phyloP scores from a whole-genome alignment of 2,797 vertebrate species.

The Neosilurus hyrtlii region DNA sequence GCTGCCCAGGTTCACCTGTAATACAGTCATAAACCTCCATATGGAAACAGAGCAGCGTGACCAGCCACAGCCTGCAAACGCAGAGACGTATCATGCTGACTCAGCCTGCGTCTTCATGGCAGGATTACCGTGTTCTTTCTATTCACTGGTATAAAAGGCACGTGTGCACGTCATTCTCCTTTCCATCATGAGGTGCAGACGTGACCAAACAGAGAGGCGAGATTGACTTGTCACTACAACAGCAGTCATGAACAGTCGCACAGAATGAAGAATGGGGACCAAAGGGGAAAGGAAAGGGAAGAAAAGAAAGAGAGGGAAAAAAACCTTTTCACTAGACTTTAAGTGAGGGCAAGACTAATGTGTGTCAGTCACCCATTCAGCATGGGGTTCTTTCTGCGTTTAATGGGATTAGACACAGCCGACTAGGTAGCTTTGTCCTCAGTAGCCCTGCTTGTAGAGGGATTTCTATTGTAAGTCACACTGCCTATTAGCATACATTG shows the following conservation, averaged over 20 bases:
- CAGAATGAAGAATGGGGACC: background rate
- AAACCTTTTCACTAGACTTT: background rate
- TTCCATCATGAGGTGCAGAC: background rate
- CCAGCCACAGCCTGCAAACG: background rate
- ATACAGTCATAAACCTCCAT: background rate
- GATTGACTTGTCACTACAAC: background rate
- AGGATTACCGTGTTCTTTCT: background rate
- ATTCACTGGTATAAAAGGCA: background rate
- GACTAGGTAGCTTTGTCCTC: constrained; percentile 42
- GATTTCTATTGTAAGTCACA: constrained; percentile 46
- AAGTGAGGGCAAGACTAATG: constrained; percentile 7
- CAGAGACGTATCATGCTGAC: background rate
- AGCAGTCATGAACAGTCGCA: constrained; percentile 58
- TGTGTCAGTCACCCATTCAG: constrained; percentile 5
- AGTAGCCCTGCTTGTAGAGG: constrained; percentile 19
- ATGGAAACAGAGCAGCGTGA: constrained; percentile 10
- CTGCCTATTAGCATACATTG: constrained; percentile 8
- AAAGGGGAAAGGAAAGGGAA: background rate
- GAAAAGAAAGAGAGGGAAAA: background rate
- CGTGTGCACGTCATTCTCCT: background rate
- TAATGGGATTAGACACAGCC: constrained; percentile 49
- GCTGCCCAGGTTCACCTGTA: background rate
- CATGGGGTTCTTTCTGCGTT: constrained; percentile 29
- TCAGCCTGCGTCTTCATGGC: background rate
- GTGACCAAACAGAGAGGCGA: constrained; percentile 59